Base-by-base conservation (phyloP, 2,797 vertebrate genomes). In the Borostomias antarcticus region DNA sequence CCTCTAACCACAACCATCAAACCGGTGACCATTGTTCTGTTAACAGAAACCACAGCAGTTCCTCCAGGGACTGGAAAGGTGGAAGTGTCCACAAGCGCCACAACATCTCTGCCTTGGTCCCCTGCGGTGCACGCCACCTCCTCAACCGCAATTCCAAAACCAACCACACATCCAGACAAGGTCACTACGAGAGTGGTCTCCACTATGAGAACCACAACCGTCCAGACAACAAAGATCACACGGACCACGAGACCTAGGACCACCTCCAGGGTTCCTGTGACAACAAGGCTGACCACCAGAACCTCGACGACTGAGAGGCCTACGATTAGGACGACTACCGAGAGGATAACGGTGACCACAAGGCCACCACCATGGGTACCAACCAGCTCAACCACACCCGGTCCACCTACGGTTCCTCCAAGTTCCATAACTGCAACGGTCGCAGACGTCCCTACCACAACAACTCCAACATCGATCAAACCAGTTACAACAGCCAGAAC, bases 161-260 rank as follows among this genome's bases (percentile, higher is more conserved):
- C 61, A 33, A 77, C 78, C 0, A 75, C 71, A 5, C 8, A 73
- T 25, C 48, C 48, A 10, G 88, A 90, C 9, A 86, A 35, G 68
- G 72, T 81, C 64, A 88, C 88, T 51, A 87, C 86, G 5, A 76
- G 59, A 21, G 43, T 78, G 29, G 73, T 81, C 10, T 80, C 86
- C 25, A 80, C 82, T 5, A 51, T 21, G 10, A 25, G 48, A 21
- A 57, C 62, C 11, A 13, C 67, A 50, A 56, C 21, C 37, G 48
- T 29, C 1, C 30, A 35, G 5, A 67, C 67, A 25, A 67, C 76
- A 58, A 47, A 21, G 23, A 62, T 47, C 28, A 32, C 62, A 28
- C 23, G 50, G 21, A 52, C 61, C 58, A 70, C 63, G 19, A 72
- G 45, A 0, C 7, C 1, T 3, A 71, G 21, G 52, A 79, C 76